These are phyloP conservation scores for Acholoe squamosa DNA, from an alignment of 2,888 invertebrate species.

Conservation along the genomic window DNA sequence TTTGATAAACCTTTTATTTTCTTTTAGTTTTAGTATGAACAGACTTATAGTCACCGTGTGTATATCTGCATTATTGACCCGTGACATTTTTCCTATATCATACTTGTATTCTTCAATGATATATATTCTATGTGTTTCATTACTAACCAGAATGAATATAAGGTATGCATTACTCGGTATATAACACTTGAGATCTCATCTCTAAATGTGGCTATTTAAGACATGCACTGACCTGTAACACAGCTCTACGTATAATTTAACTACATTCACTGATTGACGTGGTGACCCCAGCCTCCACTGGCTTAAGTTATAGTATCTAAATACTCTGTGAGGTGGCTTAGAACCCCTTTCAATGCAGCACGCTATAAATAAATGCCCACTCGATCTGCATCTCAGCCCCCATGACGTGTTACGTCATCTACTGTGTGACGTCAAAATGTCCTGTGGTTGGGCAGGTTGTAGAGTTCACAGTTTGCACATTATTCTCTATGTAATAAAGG, in stretches of 20 bases:
- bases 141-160: conserved; percentile 23
- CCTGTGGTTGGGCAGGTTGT: background rate
- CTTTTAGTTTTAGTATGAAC: no score
- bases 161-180: background rate
- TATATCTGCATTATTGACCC: no score
- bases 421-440: background rate
- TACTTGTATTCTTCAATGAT: no score
- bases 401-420: background rate
- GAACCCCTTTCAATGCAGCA: background rate
- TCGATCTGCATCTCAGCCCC: background rate
- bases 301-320: background rate
- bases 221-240: background rate
- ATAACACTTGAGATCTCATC: no score
- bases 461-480: background rate
- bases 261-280: background rate
- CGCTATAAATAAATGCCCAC: conserved; percentile 27
- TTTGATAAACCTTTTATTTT: no score
- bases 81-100: no score
- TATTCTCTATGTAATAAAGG: background rate
- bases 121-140: background rate
- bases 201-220: conserved; percentile 4
- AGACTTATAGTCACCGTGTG: no score
- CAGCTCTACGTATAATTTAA: background rate
- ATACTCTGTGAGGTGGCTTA: conserved; percentile 28
- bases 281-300: background rate